Percentiles rank a stretch among this genome's conserved stretches.
phyloP scores from a whole-genome alignment of 2,888 invertebrate species.

The Lochmaea capreae region DNA sequence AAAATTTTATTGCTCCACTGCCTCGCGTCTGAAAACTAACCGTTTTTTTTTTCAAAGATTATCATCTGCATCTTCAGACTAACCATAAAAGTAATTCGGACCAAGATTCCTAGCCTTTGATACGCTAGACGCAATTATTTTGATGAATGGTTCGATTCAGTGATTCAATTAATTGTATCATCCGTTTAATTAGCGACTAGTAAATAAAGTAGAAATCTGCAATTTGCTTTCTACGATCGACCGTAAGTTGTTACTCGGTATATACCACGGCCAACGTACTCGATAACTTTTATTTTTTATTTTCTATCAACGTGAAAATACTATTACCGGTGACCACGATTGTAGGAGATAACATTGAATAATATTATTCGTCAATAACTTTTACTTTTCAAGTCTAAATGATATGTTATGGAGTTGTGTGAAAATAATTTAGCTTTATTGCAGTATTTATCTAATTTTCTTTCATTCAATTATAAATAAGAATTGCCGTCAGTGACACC shows the following conservation, averaged over 20 bases:
- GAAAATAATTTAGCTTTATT: not conserved
- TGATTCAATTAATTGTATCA: slow-evolving; percentile 18
- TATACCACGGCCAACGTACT: not conserved
- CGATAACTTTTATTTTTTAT: not conserved
- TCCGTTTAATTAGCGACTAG: slow-evolving; percentile 17
- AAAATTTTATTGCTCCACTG: not conserved
- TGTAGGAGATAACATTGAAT: slow-evolving; percentile 6
- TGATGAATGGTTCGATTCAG: slow-evolving; percentile 13
- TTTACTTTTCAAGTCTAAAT: slow-evolving; percentile 8
- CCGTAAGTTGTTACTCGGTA: not conserved
- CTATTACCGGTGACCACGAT: not conserved
- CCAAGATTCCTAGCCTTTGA: not conserved
- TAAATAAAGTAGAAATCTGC: slow-evolving; percentile 26
- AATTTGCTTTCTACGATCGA: slow-evolving; percentile 21
- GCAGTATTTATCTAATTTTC: not conserved
- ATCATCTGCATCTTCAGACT: not conserved
- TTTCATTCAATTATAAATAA: too few relatives aligned
- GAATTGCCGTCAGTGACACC: too few relatives aligned
- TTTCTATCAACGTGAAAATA: slow-evolving; percentile 5
- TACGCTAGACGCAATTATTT: slow-evolving; percentile 4
- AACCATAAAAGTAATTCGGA: not conserved
- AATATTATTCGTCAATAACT: not conserved
- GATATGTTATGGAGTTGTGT: not conserved
- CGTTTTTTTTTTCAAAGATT: not conserved
- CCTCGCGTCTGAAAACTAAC: not conserved